These are phyloP conservation scores for Leptatherina wallacei DNA, from an alignment of 2,797 vertebrate genomes.

Conservation along the genomic window DNA sequence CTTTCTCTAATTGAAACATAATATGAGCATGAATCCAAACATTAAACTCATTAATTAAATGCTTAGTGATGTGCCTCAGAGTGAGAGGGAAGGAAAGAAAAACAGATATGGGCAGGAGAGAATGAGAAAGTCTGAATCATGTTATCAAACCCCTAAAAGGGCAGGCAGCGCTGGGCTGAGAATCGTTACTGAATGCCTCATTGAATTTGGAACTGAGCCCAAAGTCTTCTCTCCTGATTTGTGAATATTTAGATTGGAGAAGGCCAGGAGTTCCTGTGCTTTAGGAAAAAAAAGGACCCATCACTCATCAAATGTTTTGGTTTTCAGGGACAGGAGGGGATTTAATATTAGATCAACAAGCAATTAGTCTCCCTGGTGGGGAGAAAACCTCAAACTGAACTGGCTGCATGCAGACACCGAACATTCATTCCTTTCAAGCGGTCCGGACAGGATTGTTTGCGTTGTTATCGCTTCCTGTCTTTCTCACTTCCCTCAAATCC, in stretches of 20 bases:
- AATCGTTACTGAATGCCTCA: constrained; percentile 44
- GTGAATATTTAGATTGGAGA: constrained; percentile 73
- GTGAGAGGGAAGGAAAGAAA: constrained; percentile 17
- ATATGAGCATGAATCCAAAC: constrained; percentile 62
- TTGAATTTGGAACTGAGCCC: constrained; percentile 69
- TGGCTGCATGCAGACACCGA: constrained; percentile 63
- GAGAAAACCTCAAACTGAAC: constrained; percentile 74
- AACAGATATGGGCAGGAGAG: constrained; percentile 27
- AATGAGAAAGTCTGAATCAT: constrained; percentile 45
- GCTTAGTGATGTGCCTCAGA: constrained; percentile 53
- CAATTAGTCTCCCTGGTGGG: constrained; percentile 75
- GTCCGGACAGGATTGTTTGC: constrained; percentile 42
- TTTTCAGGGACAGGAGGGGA: constrained; percentile 64
- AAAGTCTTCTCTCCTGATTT: constrained; percentile 68
- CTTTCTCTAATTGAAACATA: constrained; percentile 64
- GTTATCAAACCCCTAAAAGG: constrained; percentile 45
- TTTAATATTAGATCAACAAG: constrained; percentile 76
- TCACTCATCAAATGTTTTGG: constrained; percentile 70
- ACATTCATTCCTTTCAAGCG: constrained; percentile 69
- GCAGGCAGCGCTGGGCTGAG: constrained; percentile 37
- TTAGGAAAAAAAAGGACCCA: constrained; percentile 33
- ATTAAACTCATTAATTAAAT: constrained; percentile 78
- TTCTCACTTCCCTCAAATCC: constrained; percentile 47
- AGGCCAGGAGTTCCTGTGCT: constrained; percentile 58
- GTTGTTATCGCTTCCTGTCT: constrained; percentile 46